A percentile compares a stretch with the other conserved stretches of the same genome.
phyloP scores from a whole-genome alignment of 2,113 vertebrate genomes.

The Rhombomys opimus region DNA sequence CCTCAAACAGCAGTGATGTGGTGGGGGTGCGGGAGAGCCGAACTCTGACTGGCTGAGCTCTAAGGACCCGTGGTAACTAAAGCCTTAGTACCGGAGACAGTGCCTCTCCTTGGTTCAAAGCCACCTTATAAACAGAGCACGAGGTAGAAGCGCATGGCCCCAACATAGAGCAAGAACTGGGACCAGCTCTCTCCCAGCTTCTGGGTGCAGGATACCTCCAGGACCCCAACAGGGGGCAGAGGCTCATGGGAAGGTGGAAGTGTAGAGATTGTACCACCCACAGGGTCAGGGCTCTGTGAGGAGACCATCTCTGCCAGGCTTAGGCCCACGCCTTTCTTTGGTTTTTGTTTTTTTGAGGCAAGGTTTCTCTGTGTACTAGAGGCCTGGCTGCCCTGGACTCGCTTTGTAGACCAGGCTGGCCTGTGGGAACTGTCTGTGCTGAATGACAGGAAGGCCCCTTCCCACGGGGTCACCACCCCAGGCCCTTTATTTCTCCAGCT shows the following conservation, averaged over 20 bases:
- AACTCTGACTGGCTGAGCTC: background rate
- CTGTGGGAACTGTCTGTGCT: rapidly evolving
- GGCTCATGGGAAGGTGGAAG: background rate
- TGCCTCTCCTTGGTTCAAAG: background rate
- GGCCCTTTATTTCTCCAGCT: background rate
- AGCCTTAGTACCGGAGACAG: background rate
- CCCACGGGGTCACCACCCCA: background rate
- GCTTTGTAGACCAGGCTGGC: too few species aligned
- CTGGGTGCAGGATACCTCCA: background rate
- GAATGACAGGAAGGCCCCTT: background rate
- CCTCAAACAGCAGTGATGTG: rapidly evolving
- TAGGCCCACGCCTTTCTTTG: too few species aligned
- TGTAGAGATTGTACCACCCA: background rate
- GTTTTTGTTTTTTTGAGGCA: too few species aligned
- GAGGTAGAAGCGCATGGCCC: rapidly evolving
- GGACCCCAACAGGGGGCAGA: background rate
- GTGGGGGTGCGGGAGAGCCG: background rate
- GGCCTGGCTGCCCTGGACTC: too few species aligned
- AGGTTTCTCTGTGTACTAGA: too few species aligned
- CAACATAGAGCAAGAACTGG: background rate
- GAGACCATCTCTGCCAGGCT: background rate
- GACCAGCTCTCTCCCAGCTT: background rate
- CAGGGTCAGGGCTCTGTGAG: background rate
- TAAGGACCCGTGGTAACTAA: background rate
- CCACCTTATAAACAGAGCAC: background rate